phyloP scores from a whole-genome alignment of 2,797 vertebrate genomes.

The Australoheros facetus region DNA sequence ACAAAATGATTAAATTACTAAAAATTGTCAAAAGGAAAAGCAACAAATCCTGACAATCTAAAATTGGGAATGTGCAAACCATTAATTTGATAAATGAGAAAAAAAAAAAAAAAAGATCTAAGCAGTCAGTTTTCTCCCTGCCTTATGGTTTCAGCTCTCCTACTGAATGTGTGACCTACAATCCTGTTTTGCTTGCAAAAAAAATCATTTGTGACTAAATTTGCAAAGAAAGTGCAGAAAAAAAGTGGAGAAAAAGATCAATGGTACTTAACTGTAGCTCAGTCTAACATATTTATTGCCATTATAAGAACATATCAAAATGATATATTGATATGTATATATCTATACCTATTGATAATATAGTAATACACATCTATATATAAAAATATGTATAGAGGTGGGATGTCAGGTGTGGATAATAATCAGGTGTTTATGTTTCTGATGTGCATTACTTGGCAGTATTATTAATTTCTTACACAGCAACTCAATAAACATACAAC shows the following conservation, averaged over 20 bases:
- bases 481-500: neutral
- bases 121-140: neutral
- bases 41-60: too few relatives aligned
- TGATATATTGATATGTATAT: too few relatives aligned
- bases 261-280: neutral
- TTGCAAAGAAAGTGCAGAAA: neutral
- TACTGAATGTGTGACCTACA: neutral
- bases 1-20: too few relatives aligned
- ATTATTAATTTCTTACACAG: neutral
- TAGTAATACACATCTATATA: too few relatives aligned
- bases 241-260: neutral
- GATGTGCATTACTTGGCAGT: neutral
- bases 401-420: too few relatives aligned
- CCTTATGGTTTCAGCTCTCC: neutral
- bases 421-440: neutral
- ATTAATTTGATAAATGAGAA: too few relatives aligned
- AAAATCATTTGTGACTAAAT: neutral
- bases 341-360: too few relatives aligned
- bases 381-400: neutral
- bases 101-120: neutral
- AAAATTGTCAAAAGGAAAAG: too few relatives aligned
- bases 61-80: too few relatives aligned
- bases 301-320: neutral
- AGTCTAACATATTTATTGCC: neutral
- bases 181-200: too few relatives aligned